Conservation (phyloP, 2,888 invertebrate genomes). For the Nomada goodeniana region DNA sequence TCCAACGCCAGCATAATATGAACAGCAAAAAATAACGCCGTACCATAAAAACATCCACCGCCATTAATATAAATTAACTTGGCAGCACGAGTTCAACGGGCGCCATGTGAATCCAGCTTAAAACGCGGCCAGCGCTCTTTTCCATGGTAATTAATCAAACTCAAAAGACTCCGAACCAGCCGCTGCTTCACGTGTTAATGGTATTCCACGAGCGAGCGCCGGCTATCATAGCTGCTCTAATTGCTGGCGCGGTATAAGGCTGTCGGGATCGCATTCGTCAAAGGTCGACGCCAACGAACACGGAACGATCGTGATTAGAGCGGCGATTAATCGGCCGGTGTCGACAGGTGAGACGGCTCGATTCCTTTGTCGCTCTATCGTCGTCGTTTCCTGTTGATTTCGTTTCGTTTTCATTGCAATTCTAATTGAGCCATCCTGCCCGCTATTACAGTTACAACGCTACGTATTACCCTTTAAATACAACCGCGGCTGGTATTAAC, state of each 20-base stretch:
- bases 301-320: conserved; percentile 22
- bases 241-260: conserved; percentile 20
- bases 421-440: background rate
- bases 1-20: background rate
- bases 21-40: background rate
- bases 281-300: conserved; percentile 29
- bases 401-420: background rate
- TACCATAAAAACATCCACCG: background rate
- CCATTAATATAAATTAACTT: background rate
- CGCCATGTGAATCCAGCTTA: conserved; percentile 9
- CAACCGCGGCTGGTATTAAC: too few species aligned
- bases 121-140: conserved; percentile 8
- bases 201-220: conserved; percentile 29
- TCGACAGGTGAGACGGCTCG: background rate
- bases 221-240: conserved; percentile 40
- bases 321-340: conserved; percentile 1
- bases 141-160: conserved; percentile 43
- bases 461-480: too few species aligned
- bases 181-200: conserved; percentile 40
- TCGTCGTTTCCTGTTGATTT: background rate
- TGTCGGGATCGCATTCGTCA: conserved; percentile 27
- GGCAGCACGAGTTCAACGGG: too few species aligned
- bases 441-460: too few species aligned
- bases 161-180: conserved; percentile 16
- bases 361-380: background rate